Evolutionary conservation across 2,797 vertebrate species (phyloP).

Genomic region (Spinus pinus): DNA sequence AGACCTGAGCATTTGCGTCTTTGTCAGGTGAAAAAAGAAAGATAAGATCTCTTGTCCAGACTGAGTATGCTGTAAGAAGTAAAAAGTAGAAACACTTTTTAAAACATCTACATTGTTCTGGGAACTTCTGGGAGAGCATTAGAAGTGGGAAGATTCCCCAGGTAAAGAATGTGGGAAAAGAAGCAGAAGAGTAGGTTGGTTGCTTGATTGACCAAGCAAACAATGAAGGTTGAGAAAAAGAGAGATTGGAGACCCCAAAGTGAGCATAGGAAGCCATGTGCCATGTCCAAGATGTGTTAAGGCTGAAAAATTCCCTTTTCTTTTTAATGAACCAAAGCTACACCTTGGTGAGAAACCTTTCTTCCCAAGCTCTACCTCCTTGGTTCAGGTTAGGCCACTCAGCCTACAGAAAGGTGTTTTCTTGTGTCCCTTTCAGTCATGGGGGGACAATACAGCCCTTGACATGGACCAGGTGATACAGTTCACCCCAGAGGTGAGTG

Average conservation of each 20-base stretch:
- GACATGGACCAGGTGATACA: background rate
- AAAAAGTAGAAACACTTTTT: background rate
- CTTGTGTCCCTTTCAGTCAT: background rate
- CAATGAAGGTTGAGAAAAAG: background rate
- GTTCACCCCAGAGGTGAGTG: background rate
- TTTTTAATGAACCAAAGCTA: background rate
- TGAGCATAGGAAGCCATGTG: background rate
- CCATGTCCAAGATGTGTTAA: background rate
- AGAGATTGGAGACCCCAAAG: background rate
- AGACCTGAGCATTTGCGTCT: background rate
- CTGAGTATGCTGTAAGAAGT: background rate
- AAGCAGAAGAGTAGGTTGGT: background rate
- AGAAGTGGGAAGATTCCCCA: background rate
- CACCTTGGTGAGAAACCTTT: background rate
- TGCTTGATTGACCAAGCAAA: background rate
- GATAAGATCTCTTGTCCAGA: background rate
- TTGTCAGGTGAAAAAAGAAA: background rate
- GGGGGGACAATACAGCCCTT: fast-evolving
- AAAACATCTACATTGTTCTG: background rate
- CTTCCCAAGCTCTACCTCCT: background rate
- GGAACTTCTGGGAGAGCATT: background rate
- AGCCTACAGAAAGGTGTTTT: background rate
- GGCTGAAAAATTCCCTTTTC: background rate
- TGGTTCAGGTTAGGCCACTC: background rate
- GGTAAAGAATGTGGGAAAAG: slow-evolving; percentile 2